Evolutionary conservation across 2,888 invertebrate species (phyloP).

Genomic region (Macropis europaea): DNA sequence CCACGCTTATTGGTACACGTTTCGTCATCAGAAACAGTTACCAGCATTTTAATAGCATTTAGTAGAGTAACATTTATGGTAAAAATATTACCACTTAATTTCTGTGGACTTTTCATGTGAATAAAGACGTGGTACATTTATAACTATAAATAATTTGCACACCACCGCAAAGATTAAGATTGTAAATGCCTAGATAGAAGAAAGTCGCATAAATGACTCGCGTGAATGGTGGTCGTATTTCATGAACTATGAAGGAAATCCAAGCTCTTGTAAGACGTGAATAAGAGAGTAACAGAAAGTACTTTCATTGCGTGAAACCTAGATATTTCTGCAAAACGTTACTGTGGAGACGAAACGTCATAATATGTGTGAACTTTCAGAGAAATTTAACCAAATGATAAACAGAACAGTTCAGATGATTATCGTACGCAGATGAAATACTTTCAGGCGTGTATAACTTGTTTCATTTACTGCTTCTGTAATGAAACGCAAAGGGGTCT

Average conservation of each 20-base stretch:
- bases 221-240: slow-evolving; percentile 12
- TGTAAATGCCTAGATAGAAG: slow-evolving; percentile 18
- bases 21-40: no score
- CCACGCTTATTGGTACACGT: no score
- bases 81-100: not conserved
- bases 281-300: not conserved
- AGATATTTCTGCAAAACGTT: slow-evolving; percentile 5
- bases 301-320: slow-evolving; percentile 1
- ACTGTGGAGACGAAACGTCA: not conserved
- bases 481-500: not conserved
- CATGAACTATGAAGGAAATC: not conserved
- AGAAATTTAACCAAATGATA: slow-evolving; percentile 5
- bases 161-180: not conserved
- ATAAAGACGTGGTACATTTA: slow-evolving; percentile 4
- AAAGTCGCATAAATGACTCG: slow-evolving; percentile 14
- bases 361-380: slow-evolving; percentile 13
- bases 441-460: slow-evolving; percentile 1
- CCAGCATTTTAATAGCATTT: no score
- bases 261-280: not conserved
- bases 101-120: slow-evolving; percentile 22
- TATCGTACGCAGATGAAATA: not conserved
- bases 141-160: slow-evolving; percentile 16
- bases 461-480: not conserved
- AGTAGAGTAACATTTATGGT: no score
- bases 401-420: not conserved